A percentile compares a stretch with the other conserved stretches of the same genome.
Evolutionary conservation across 2,888 invertebrate species (phyloP).

Genomic region (Cantharis nigra): DNA sequence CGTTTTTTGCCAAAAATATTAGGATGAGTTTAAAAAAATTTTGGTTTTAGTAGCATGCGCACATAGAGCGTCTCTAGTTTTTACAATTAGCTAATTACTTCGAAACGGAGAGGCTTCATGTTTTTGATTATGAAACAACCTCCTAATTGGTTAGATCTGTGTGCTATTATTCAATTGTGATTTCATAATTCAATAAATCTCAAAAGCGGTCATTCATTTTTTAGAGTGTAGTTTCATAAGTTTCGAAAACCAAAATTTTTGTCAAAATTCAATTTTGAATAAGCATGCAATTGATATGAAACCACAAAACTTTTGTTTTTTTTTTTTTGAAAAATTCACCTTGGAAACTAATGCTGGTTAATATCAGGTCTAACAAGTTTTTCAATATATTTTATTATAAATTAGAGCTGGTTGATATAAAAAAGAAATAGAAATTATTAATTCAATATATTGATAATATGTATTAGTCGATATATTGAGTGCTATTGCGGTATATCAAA

Average conservation of each 20-base stretch:
- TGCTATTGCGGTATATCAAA: too few species aligned
- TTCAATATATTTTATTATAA: not conserved
- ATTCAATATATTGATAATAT: too few species aligned
- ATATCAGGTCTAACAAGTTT: too few species aligned
- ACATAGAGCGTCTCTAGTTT: not conserved
- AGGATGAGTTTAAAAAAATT: not conserved
- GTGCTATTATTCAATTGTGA: not conserved
- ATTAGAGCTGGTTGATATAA: not conserved
- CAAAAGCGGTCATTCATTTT: not conserved
- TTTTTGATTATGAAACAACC: not conserved
- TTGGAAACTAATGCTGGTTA: too few species aligned
- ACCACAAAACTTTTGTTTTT: not conserved
- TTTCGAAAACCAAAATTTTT: not conserved
- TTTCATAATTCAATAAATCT: not conserved
- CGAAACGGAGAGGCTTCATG: not conserved
- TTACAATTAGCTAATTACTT: not conserved
- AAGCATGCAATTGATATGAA: not conserved
- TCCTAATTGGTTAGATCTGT: not conserved
- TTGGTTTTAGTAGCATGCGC: slow-evolving; percentile 2
- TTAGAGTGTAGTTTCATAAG: not conserved
- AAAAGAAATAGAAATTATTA: not conserved
- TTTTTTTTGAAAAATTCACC: not conserved
- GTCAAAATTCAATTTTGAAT: not conserved
- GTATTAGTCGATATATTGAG: too few species aligned
- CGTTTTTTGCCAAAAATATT: slow-evolving; percentile 3